Conservation (phyloP, 2,797 vertebrate genomes). For the Melanotaenia trifasciata region DNA sequence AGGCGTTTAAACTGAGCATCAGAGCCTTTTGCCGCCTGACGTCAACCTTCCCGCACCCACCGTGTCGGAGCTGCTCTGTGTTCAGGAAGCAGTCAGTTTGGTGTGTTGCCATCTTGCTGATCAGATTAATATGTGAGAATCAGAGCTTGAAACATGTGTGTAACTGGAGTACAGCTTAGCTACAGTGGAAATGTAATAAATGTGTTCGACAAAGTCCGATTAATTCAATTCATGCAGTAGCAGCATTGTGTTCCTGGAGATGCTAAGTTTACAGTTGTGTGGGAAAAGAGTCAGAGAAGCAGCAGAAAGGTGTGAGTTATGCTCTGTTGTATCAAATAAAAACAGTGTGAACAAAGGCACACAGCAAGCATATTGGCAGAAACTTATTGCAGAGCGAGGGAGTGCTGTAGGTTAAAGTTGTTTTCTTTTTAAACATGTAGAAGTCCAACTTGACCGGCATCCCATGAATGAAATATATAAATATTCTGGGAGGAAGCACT, state of each 20-base stretch:
- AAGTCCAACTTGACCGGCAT: conserved; percentile 39
- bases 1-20: conserved; percentile 69
- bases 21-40: conserved; percentile 64
- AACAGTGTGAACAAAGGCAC: conserved; percentile 50
- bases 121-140: conserved; percentile 63
- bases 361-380: conserved; percentile 43
- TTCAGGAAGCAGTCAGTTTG: conserved; percentile 49
- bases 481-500: conserved; percentile 39
- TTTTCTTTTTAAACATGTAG: conserved; percentile 66
- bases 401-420: conserved; percentile 46
- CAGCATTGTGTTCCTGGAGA: conserved; percentile 23
- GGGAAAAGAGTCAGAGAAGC: conserved; percentile 13
- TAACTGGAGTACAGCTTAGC: conserved; percentile 12
- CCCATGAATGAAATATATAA: conserved; percentile 29
- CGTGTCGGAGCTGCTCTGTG: conserved; percentile 43
- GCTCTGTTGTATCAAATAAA: conserved; percentile 47
- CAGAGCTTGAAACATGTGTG: conserved; percentile 5
- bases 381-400: conserved; percentile 27
- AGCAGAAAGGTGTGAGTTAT: conserved; percentile 35
- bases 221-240: conserved; percentile 32
- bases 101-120: conserved; percentile 61
- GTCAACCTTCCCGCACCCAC: conserved; percentile 68
- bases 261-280: conserved; percentile 11
- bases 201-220: conserved; percentile 12
- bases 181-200: conserved; percentile 33